A percentile compares a stretch with the other conserved stretches of the same genome.
phyloP scores from a whole-genome alignment of 2,797 vertebrate genomes.

The Darevskia nairensis region DNA sequence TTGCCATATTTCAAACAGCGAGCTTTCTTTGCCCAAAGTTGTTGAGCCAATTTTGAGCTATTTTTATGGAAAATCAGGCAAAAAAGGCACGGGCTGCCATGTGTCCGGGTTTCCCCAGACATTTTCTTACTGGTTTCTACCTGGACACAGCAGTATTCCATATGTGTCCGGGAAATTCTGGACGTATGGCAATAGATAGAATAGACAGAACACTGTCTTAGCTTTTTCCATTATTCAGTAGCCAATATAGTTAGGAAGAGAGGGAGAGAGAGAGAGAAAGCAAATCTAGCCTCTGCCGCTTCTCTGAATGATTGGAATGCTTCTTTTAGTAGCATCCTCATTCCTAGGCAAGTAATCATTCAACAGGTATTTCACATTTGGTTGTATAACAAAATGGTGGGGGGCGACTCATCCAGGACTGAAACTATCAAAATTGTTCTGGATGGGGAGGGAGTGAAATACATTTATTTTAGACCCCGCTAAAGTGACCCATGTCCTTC shows the following conservation, averaged over 20 bases:
- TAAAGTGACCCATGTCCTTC: conserved; percentile 11
- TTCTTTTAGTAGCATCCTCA: conserved; percentile 52
- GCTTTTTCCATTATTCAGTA: conserved; percentile 52
- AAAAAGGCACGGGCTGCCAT: no score
- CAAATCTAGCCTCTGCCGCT: conserved; percentile 33
- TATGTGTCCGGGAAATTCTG: no score
- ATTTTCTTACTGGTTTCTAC: no score
- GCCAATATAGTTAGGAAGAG: conserved; percentile 44
- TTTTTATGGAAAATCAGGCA: no score
- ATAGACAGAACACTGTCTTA: conserved; percentile 36
- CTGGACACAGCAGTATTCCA: no score
- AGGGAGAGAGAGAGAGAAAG: not conserved
- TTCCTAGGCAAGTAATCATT: conserved; percentile 60
- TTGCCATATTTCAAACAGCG: no score
- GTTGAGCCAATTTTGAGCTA: no score
- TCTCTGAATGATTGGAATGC: conserved; percentile 37
- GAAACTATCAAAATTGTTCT: conserved; percentile 49
- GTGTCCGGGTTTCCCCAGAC: no score
- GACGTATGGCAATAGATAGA: not conserved
- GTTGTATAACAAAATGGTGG: conserved; percentile 37
- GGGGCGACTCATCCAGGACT: conserved; percentile 41
- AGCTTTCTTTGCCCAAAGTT: no score
- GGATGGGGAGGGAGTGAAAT: conserved; percentile 40
- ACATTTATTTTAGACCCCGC: conserved; percentile 40
- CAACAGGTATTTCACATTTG: conserved; percentile 49